Percentiles rank a stretch among this genome's conserved stretches.
phyloP scores from a whole-genome alignment of 1,140 invertebrate genomes.

The Heliconius hewitsoni region DNA sequence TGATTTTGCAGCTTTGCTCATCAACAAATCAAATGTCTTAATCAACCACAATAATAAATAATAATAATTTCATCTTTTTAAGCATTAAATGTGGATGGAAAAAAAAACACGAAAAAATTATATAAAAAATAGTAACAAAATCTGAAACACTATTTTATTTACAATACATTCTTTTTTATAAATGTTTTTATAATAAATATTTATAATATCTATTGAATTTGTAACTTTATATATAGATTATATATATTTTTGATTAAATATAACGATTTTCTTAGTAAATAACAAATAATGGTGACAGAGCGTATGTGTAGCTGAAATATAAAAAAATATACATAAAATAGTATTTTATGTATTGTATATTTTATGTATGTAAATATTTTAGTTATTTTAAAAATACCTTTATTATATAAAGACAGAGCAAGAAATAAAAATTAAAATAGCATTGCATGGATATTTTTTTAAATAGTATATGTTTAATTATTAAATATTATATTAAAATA shows the following conservation, averaged over 20 bases:
- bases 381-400: no score
- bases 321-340: no score
- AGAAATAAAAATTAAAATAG: background rate
- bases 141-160: slow-evolving; percentile 4
- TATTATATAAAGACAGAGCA: background rate
- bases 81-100: background rate
- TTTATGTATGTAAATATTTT: no score
- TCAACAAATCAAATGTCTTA: background rate
- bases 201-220: background rate
- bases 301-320: no score
- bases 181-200: background rate
- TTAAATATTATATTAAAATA: no score
- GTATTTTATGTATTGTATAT: no score
- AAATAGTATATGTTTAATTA: no score
- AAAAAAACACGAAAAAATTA: background rate
- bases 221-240: background rate
- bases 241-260: background rate
- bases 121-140: slow-evolving; percentile 3
- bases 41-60: no score
- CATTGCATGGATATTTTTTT: background rate
- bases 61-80: no score
- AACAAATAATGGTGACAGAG: no score
- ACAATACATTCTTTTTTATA: background rate
- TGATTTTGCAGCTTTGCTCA: no score
- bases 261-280: no score